Conservation (phyloP, 2,797 vertebrate genomes). For the Sebastes alutus region DNA sequence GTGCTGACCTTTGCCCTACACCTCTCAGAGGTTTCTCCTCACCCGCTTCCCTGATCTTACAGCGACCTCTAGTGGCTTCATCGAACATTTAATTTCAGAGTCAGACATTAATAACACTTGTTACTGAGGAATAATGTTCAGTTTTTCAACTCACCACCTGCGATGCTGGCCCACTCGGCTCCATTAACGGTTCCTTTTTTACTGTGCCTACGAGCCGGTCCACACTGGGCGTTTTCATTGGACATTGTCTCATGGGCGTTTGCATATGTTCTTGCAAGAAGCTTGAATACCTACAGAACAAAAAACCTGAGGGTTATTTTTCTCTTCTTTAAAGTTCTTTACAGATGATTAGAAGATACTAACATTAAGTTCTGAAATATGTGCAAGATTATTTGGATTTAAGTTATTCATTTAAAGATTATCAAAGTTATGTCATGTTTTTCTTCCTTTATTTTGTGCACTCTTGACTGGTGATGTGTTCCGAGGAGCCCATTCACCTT, state of each 20-base stretch:
- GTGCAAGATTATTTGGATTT: neutral
- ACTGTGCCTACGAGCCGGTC: conserved; percentile 80
- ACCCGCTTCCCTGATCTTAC: neutral
- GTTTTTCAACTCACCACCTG: conserved; percentile 83
- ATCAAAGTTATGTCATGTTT: neutral
- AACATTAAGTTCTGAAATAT: neutral
- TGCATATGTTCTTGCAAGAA: conserved; percentile 89
- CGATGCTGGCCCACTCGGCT: conserved; percentile 91
- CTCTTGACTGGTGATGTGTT: neutral
- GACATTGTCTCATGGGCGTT: conserved; percentile 89
- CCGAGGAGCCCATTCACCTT: conserved; percentile 77
- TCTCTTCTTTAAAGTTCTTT: neutral
- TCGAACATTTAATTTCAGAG: neutral
- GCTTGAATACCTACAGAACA: conserved; percentile 87
- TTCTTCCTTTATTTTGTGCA: neutral
- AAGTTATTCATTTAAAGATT: neutral
- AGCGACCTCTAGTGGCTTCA: conserved; percentile 48
- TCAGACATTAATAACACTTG: neutral
- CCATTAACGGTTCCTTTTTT: conserved; percentile 89
- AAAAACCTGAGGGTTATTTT: neutral
- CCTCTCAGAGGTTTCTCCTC: neutral
- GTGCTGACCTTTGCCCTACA: neutral
- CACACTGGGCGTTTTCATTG: conserved; percentile 83
- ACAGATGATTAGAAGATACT: neutral
- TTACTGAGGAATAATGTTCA: neutral